Conservation (phyloP, 2,113 vertebrate genomes). For the Climacteris rufus region DNA sequence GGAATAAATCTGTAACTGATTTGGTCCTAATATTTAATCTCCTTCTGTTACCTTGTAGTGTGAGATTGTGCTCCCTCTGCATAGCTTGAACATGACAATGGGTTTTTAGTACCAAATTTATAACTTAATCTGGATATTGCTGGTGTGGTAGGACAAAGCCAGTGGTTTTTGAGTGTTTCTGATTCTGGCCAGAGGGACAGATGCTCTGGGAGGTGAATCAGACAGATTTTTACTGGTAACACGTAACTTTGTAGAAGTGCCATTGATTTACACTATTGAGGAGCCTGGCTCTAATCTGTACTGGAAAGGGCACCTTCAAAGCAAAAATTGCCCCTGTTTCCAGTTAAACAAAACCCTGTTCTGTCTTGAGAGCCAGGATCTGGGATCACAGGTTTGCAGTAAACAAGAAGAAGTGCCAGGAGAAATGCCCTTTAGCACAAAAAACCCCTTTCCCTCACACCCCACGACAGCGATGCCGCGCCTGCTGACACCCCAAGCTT, state of each 20-base stretch:
- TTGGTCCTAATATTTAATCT: constrained; percentile 52
- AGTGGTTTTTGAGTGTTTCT: neutral
- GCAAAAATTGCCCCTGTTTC: neutral
- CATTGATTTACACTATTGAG: neutral
- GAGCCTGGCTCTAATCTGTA: neutral
- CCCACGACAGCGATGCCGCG: neutral
- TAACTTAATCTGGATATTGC: neutral
- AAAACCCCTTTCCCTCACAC: neutral
- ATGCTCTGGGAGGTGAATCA: neutral
- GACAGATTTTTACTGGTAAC: neutral
- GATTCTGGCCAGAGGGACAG: neutral
- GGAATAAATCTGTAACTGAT: constrained; percentile 62
- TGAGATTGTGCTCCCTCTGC: neutral
- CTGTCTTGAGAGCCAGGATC: neutral
- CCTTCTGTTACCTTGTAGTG: neutral
- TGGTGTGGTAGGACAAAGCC: neutral
- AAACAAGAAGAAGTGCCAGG: neutral
- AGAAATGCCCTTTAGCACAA: neutral
- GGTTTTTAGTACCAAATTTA: constrained; percentile 23
- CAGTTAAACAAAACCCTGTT: neutral
- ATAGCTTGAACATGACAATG: constrained; percentile 28
- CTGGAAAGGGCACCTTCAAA: constrained; percentile 3
- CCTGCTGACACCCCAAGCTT: neutral
- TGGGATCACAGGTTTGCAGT: neutral
- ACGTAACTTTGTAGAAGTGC: neutral